Percentiles rank a stretch among this genome's conserved stretches.
phyloP scores from a whole-genome alignment of 2,113 vertebrate genomes.

The Hyla sarda region DNA sequence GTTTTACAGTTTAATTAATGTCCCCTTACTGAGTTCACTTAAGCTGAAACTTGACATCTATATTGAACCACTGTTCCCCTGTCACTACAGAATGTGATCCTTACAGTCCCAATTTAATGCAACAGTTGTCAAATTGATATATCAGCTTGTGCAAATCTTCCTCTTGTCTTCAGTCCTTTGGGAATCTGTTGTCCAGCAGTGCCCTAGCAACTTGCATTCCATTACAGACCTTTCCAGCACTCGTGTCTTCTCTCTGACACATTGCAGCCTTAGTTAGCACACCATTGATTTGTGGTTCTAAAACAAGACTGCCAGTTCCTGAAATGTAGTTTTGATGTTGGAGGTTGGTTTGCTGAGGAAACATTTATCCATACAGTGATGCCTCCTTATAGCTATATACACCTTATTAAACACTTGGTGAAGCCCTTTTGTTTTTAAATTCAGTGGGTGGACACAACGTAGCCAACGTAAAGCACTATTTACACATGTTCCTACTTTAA shows the following conservation, averaged over 20 bases:
- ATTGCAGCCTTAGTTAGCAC: neutral
- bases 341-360: neutral
- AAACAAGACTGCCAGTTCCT: neutral
- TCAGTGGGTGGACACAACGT: too few relatives aligned
- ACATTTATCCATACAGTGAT: neutral
- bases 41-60: neutral
- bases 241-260: neutral
- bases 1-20: neutral
- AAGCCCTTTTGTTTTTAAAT: too few relatives aligned
- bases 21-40: neutral
- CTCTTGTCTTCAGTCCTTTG: conserved; percentile 1
- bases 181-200: conserved; percentile 9
- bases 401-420: too few relatives aligned
- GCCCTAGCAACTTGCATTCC: conserved; percentile 35
- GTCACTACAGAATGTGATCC: neutral
- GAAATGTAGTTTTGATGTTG: too few relatives aligned
- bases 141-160: conserved; percentile 37
- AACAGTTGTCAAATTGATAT: conserved; percentile 36
- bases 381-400: too few relatives aligned
- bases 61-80: neutral
- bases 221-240: neutral
- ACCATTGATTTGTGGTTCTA: neutral
- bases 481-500: too few relatives aligned
- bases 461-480: too few relatives aligned
- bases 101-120: neutral